Evolutionary conservation across 1,140 invertebrate species (phyloP).

Genomic region (Drosophila sp.): DNA sequence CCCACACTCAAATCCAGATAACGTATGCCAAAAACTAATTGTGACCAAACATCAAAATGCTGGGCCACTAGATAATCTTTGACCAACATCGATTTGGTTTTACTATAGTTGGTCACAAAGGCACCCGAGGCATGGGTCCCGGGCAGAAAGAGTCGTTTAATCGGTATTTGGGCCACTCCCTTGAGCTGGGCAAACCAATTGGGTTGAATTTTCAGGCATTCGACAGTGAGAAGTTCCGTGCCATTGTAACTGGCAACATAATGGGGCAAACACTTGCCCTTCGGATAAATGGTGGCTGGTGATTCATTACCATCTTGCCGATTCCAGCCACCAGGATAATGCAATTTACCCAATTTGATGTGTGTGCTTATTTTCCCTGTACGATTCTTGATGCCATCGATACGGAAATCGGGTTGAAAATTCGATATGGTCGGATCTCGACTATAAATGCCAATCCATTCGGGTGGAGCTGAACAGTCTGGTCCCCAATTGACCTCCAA

Average conservation of each 20-base stretch:
- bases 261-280: constrained; percentile 83
- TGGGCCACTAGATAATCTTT: constrained; percentile 85
- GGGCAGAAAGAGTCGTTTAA: constrained; percentile 75
- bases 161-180: constrained; percentile 54
- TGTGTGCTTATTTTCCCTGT: constrained; percentile 83
- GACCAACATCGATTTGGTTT: constrained; percentile 80
- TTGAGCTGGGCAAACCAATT: constrained; percentile 87
- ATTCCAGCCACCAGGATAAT: constrained; percentile 84
- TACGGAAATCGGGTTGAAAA: constrained; percentile 64
- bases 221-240: constrained; percentile 83
- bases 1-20: constrained; percentile 91
- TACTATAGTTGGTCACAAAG: constrained; percentile 83
- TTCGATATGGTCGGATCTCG: constrained; percentile 67
- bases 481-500: constrained; percentile 85
- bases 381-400: constrained; percentile 57
- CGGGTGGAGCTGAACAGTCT: constrained; percentile 78
- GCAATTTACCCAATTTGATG: constrained; percentile 83
- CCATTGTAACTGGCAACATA: constrained; percentile 85
- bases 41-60: constrained; percentile 90
- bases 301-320: constrained; percentile 61
- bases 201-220: constrained; percentile 86
- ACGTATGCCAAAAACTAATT: constrained; percentile 91
- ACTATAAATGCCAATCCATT: constrained; percentile 75
- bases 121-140: constrained; percentile 88
- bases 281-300: constrained; percentile 55